Evolutionary conservation across 1,140 invertebrate species (phyloP), one percentile per base, ranked within the genome.

Genomic region (Drosophila tropicalis): DNA sequence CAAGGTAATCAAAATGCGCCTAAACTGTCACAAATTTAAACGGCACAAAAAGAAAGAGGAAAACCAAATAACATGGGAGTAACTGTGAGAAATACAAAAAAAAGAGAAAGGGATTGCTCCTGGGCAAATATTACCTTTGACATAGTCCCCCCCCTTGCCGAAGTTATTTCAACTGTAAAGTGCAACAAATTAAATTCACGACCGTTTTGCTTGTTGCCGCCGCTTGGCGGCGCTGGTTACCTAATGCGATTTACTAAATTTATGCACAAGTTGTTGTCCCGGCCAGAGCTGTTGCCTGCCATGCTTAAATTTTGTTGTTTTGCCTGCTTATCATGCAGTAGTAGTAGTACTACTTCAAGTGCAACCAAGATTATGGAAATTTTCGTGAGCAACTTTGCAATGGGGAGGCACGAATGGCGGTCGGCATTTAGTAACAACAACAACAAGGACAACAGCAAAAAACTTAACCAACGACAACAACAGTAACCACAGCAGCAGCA

Each of bases 101-200:
- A 25, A 25, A 3, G 0, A 47, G 44, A 51, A 51, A 51, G 44
- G 22, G 9, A 47, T 34, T 63, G 36, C 36, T 55, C 70, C 70
- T 56, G 57, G 74, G 73, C 74, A 47, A 61, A 58, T 25, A 25
- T 41, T 75, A 83, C 66, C 80, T 77, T 74, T 72, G 74, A 77
- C 73, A 76, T 72, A 47, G 62, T 58, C 61, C 61, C 67, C 7
- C 63, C 70, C 17, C 25, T 25, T n/a, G n/a, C n/a, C 19, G 5
- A 85, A 85, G 82, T 79, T 86, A 80, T 73, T 87, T 87, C 83
- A 89, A 83, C 83, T 86, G 83, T 73, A 83, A 86, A 87, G 79
- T 83, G 84, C 79, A 75, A 77, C 84, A 87, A 87, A 87, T 87
- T 83, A 87, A 89, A 87, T 87, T 87, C 83, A 67, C 76, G 51